These are phyloP conservation scores for Sebastes schlegelii DNA, from an alignment of 2,113 vertebrate species.

Conservation along the genomic window DNA sequence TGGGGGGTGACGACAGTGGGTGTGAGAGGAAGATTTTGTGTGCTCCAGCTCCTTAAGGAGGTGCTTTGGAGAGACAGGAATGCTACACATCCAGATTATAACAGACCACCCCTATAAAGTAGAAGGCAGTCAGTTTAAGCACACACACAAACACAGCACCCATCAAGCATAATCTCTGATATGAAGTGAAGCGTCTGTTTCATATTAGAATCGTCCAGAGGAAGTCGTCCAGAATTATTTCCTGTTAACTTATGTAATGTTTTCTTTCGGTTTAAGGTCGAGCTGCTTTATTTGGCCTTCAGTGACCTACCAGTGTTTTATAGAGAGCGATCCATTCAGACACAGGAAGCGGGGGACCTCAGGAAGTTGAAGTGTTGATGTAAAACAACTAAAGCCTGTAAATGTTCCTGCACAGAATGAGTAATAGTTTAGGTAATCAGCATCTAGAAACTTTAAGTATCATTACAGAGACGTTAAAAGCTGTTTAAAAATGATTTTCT, in stretches of 20 bases:
- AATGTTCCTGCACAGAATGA: conserved; percentile 42
- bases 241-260: conserved; percentile 65
- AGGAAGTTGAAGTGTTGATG: conserved; percentile 61
- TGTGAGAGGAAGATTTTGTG: conserved; percentile 49
- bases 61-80: conserved; percentile 68
- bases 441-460: neutral
- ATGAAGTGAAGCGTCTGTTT: conserved; percentile 39
- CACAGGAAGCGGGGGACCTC: conserved; percentile 57
- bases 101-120: conserved; percentile 73
- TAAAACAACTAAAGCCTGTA: conserved; percentile 56
- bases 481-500: neutral
- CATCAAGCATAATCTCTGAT: conserved; percentile 29
- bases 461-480: neutral
- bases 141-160: conserved; percentile 33
- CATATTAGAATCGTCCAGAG: conserved; percentile 49
- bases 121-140: conserved; percentile 58
- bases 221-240: conserved; percentile 66
- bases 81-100: conserved; percentile 75
- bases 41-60: conserved; percentile 53
- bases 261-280: conserved; percentile 63
- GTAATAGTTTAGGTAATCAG: conserved; percentile 14
- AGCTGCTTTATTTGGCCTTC: conserved; percentile 64
- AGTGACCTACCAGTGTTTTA: conserved; percentile 59
- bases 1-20: conserved; percentile 30
- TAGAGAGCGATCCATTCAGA: conserved; percentile 48